These are phyloP conservation scores for Drosophila atroscutellata DNA, from an alignment of 2,888 invertebrate species.

Conservation along the genomic window DNA sequence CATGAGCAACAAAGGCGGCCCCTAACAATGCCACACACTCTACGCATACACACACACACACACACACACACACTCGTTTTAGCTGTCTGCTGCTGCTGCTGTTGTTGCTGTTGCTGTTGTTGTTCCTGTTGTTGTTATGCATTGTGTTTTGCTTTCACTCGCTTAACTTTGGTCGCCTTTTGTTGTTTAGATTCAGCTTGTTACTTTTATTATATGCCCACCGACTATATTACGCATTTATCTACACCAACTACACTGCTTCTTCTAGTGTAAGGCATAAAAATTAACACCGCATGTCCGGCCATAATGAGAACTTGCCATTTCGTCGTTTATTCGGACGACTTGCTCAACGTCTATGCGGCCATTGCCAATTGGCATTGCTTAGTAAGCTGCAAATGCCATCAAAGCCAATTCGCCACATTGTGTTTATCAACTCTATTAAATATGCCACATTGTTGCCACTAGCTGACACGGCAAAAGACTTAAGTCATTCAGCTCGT, in stretches of 20 bases:
- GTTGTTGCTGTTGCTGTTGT: conserved; percentile 2
- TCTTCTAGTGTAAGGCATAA: conserved; percentile 37
- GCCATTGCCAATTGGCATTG: conserved; percentile 23
- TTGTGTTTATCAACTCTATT: conserved; percentile 30
- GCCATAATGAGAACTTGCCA: conserved; percentile 48
- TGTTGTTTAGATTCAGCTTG: conserved; percentile 56
- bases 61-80: conserved; percentile 22
- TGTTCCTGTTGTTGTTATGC: conserved; percentile 11
- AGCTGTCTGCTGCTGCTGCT: conserved; percentile 19
- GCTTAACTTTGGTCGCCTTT: conserved; percentile 54
- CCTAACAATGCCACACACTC: conserved; percentile 52
- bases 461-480: conserved; percentile 29
- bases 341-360: conserved; percentile 13
- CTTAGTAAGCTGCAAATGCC: conserved; percentile 1
- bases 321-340: conserved; percentile 11
- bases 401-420: conserved; percentile 25
- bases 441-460: conserved; percentile 29
- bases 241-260: conserved; percentile 22
- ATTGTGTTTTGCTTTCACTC: conserved; percentile 55
- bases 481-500: conserved; percentile 12
- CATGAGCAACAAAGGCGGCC: conserved; percentile 67
- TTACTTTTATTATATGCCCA: conserved; percentile 48
- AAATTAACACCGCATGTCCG: conserved; percentile 59
- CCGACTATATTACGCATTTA: conserved; percentile 40
- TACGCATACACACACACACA: background rate